Base-by-base conservation (phyloP, 2,113 vertebrate genomes). In the Indicator indicator region DNA sequence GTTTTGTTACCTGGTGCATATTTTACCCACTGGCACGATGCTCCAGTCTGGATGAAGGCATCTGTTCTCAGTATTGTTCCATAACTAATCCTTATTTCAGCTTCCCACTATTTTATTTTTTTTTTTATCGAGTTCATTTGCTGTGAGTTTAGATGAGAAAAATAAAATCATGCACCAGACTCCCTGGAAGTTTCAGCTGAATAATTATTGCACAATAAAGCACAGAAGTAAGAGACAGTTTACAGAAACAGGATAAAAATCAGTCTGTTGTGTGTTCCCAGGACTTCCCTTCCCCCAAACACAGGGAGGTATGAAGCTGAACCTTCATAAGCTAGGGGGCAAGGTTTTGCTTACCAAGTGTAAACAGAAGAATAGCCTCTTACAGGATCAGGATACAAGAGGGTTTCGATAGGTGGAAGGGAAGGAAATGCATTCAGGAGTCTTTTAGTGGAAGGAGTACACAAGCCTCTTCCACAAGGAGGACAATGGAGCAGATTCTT, bases 321-420 rank as follows among this genome's bases (percentile, higher is more conserved):
- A 56, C 65, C 79, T 83, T 71, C 28, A 48, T 1, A 46, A 62
- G 40, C 69, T 42, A 69, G 71, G 48, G 30, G 50, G 58, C 48
- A 90, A 91, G 60, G 58, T 67, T 95, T 86, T 93, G 85, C 80
- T 93, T 58, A 59, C 19, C 52, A 30, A 83, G 40, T 3, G 8
- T 90, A 95, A 95, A 94, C 80, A 93, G 64, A 80, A 91, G 90
- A 92, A 86, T 2, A 70, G 83, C 30, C 48, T 85, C 75, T 50
- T 64, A 75, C 20, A 77, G 83, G 48, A 90, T 79, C 80, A 94
- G 87, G 91, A 95, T 95, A 88, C 83, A 62, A 83, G 62, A 88
- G 36, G 42, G 69, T 86, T 86, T 90, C 85, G 89, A 46, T 88
- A 93, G 11, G 18, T 90, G 67, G 90, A 95, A 84, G 40, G 90